phyloP scores from a whole-genome alignment of 2,888 invertebrate genomes.

The Mimumesa dahlbomi region DNA sequence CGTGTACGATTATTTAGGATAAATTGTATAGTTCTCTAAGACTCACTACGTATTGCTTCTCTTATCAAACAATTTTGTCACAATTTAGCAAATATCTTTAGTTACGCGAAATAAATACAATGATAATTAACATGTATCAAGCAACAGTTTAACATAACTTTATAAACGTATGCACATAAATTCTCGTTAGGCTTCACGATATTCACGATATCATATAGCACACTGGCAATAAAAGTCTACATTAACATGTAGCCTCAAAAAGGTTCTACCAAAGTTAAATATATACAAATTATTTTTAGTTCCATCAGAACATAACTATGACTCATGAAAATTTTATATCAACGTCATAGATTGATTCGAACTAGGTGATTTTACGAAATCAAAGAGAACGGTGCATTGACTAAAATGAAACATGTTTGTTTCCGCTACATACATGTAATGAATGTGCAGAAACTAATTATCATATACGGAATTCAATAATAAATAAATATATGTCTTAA shows the following conservation, averaged over 20 bases:
- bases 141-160: slow-evolving; percentile 11
- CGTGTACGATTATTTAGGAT: slow-evolving; percentile 31
- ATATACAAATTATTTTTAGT: slow-evolving; percentile 31
- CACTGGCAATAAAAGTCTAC: slow-evolving; percentile 17
- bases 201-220: slow-evolving; percentile 11
- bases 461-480: slow-evolving; percentile 24
- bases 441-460: slow-evolving; percentile 48
- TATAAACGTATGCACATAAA: slow-evolving; percentile 32
- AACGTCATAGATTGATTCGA: slow-evolving; percentile 5
- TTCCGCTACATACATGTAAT: slow-evolving; percentile 16
- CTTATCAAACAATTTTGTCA: slow-evolving; percentile 29
- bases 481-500: slow-evolving; percentile 43
- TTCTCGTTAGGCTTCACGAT: slow-evolving; percentile 45
- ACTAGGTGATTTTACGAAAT: slow-evolving; percentile 1
- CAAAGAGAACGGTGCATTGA: background rate
- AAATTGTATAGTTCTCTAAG: slow-evolving; percentile 35
- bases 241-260: slow-evolving; percentile 1
- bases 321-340: background rate
- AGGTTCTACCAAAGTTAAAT: slow-evolving; percentile 14
- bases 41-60: slow-evolving; percentile 60
- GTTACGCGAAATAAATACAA: too few relatives aligned
- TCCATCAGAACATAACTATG: slow-evolving; percentile 7
- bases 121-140: slow-evolving; percentile 26
- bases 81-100: too few relatives aligned
- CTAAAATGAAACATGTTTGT: slow-evolving; percentile 18